A percentile compares a stretch with the other conserved stretches of the same genome.
Evolutionary conservation across 2,113 vertebrate species (phyloP).

Genomic region (Merops nubicus): DNA sequence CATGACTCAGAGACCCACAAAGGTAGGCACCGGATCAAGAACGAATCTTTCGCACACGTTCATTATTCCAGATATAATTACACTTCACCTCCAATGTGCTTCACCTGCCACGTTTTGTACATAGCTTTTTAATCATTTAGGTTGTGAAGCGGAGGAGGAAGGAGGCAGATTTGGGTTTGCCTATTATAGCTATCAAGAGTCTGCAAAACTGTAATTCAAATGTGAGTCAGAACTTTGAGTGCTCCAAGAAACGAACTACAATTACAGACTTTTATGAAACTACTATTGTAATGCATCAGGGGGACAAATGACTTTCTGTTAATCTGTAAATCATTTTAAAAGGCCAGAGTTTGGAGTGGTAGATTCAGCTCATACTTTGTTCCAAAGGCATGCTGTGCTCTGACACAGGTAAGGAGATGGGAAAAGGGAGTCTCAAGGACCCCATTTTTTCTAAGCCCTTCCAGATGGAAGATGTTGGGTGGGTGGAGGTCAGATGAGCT

Average conservation of each 20-base stretch:
- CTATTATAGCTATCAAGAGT: not conserved
- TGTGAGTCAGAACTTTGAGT: slow-evolving; percentile 4
- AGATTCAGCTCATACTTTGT: not conserved
- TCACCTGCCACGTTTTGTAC: not conserved
- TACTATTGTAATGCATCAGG: not conserved
- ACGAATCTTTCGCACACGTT: not conserved
- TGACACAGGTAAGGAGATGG: not conserved
- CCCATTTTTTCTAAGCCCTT: not conserved
- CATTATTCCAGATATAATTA: slow-evolving; percentile 28
- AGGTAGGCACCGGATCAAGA: not conserved
- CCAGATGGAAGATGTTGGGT: not conserved
- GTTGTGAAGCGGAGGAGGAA: not conserved
- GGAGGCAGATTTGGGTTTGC: not conserved
- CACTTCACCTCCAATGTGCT: slow-evolving; percentile 4
- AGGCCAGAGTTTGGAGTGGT: not conserved
- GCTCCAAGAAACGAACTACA: not conserved
- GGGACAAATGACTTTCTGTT: not conserved
- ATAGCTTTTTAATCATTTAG: not conserved
- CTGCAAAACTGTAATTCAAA: not conserved
- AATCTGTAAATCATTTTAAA: not conserved
- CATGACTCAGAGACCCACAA: not conserved
- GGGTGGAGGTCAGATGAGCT: not conserved
- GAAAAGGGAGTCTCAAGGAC: not conserved
- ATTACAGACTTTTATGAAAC: not conserved
- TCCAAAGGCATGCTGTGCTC: not conserved